Percentiles rank a stretch among this genome's conserved stretches.
Evolutionary conservation across 2,888 invertebrate genomes (phyloP).

Genomic region (Heliconius ethilla): DNA sequence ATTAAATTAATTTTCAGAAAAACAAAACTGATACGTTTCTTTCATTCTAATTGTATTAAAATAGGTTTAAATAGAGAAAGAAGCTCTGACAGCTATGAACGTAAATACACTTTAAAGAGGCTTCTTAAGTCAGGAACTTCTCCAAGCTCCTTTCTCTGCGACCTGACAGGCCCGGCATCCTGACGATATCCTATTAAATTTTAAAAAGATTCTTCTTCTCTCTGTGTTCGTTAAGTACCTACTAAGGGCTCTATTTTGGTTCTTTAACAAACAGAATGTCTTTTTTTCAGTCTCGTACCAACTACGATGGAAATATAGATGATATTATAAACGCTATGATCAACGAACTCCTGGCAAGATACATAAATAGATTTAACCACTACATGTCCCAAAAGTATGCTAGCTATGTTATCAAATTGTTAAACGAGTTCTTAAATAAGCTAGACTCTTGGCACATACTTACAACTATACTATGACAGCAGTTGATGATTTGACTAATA

Average conservation of each 20-base stretch:
- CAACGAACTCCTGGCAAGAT: slow-evolving; percentile 57
- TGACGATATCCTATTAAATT: neutral
- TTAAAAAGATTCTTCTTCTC: neutral
- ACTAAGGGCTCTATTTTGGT: neutral
- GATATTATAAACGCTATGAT: slow-evolving; percentile 59
- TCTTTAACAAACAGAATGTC: neutral
- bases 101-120: too few relatives aligned
- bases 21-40: neutral
- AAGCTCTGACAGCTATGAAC: neutral
- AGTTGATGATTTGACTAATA: slow-evolving; percentile 6
- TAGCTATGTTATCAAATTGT: slow-evolving; percentile 41
- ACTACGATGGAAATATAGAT: slow-evolving; percentile 66
- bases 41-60: neutral
- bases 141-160: too few relatives aligned
- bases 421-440: slow-evolving; percentile 53
- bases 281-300: slow-evolving; percentile 57
- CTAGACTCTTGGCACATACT: slow-evolving; percentile 55
- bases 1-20: neutral
- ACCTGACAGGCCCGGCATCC: too few relatives aligned
- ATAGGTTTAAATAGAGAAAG: neutral
- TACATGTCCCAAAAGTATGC: slow-evolving; percentile 49
- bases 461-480: slow-evolving; percentile 46
- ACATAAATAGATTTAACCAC: slow-evolving; percentile 59
- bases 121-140: too few relatives aligned
- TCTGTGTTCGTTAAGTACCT: neutral